Conservation (phyloP, 2,797 vertebrate species). For the Oceanodroma leucorhoa region DNA sequence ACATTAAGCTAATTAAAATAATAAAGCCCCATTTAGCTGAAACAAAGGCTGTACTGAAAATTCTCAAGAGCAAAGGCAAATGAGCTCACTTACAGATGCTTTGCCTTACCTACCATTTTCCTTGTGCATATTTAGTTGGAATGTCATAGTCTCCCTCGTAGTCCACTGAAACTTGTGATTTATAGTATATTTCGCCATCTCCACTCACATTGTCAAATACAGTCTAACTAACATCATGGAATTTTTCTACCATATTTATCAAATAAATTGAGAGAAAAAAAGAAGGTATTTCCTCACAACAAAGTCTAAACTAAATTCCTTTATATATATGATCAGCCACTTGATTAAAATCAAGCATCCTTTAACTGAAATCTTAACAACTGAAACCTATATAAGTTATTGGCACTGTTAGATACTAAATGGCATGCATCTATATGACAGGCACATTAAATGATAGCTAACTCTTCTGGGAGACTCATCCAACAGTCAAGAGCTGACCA, state of each 20-base stretch:
- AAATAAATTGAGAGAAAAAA: background rate
- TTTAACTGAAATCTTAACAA: background rate
- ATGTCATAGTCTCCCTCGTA: background rate
- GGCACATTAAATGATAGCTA: background rate
- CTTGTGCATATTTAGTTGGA: background rate
- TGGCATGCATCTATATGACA: background rate
- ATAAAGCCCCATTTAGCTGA: conserved; percentile 35
- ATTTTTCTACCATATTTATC: background rate
- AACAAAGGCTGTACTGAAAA: conserved; percentile 13
- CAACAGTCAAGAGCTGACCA: background rate
- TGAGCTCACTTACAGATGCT: background rate
- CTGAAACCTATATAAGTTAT: background rate
- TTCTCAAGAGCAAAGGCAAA: conserved; percentile 19
- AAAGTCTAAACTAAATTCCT: background rate
- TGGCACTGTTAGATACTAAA: background rate
- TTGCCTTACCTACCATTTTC: background rate
- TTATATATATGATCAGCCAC: background rate
- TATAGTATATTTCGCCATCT: background rate
- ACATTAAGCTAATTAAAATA: conserved; percentile 57
- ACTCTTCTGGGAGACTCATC: background rate
- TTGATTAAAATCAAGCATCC: background rate
- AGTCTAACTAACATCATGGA: background rate
- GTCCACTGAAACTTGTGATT: background rate
- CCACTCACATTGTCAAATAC: background rate
- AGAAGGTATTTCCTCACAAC: background rate